These are phyloP conservation scores for Hydrozoanthus gracilis DNA, from an alignment of 92 coral and sea anemone genomes.

Conservation along the genomic window DNA sequence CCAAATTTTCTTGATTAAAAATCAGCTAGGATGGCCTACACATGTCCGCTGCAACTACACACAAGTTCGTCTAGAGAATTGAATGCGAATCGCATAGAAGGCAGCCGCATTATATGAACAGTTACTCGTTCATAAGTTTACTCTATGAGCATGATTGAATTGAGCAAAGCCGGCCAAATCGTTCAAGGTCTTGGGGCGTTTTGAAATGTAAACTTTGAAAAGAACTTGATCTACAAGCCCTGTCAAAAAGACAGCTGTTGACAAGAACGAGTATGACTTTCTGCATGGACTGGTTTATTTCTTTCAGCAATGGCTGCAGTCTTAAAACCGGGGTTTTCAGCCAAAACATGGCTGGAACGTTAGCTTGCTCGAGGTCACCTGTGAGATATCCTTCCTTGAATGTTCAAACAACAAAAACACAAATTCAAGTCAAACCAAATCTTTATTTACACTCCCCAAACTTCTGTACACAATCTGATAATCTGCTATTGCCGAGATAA, in stretches of 20 bases:
- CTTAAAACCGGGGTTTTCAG: constrained; percentile 53
- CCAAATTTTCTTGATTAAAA: constrained; percentile 24
- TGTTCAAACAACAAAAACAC: constrained; percentile 5
- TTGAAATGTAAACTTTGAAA: constrained; percentile 43
- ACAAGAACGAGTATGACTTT: constrained; percentile 58
- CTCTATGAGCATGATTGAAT: not conserved
- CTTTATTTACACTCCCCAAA: constrained; percentile 37
- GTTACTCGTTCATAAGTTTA: not conserved
- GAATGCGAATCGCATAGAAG: not conserved
- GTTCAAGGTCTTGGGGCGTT: not conserved
- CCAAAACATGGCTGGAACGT: not conserved
- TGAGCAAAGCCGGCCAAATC: constrained; percentile 2
- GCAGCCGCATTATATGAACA: not conserved
- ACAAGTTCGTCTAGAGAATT: not conserved
- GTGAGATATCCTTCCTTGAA: not conserved
- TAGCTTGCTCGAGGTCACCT: not conserved
- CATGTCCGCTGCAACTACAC: constrained; percentile 15
- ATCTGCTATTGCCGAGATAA: constrained; percentile 30
- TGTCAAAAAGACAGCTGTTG: constrained; percentile 72
- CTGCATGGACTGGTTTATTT: constrained; percentile 60
- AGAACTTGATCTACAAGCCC: constrained; percentile 46
- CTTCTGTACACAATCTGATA: constrained; percentile 36
- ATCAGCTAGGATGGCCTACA: not conserved
- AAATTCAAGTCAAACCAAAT: constrained; percentile 18
- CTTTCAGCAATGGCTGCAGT: constrained; percentile 64